Percentiles rank a stretch among this genome's conserved stretches.
Conservation (phyloP, 2,888 invertebrate genomes). For the Eurytoma adleriae region DNA sequence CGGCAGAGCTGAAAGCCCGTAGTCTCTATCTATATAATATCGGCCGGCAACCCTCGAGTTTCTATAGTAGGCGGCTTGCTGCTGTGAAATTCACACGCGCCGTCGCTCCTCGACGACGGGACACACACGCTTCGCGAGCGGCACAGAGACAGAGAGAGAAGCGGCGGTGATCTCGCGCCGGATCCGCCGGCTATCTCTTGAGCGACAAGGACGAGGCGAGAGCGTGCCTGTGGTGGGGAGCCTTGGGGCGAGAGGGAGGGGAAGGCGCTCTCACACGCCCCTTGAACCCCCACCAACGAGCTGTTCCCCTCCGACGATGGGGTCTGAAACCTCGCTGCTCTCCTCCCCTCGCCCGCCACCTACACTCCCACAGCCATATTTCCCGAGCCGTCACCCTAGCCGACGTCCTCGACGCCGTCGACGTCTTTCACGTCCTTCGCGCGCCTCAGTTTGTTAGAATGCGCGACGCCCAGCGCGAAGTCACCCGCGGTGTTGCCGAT, state of each 20-base stretch:
- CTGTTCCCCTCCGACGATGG: slow-evolving; percentile 67
- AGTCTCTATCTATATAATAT: slow-evolving; percentile 34
- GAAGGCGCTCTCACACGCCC: slow-evolving; percentile 72
- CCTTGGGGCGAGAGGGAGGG: slow-evolving; percentile 73
- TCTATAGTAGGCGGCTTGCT: slow-evolving; percentile 37
- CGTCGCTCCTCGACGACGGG: slow-evolving; percentile 29
- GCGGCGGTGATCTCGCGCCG: background rate
- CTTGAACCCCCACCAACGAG: slow-evolving; percentile 72
- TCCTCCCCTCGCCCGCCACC: slow-evolving; percentile 76
- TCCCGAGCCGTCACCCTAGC: slow-evolving; percentile 59
- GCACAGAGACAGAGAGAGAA: slow-evolving; percentile 22
- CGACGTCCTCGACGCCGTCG: slow-evolving; percentile 57
- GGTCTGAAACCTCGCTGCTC: slow-evolving; percentile 76
- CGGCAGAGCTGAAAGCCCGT: background rate
- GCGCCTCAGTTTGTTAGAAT: slow-evolving; percentile 60
- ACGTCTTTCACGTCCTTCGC: slow-evolving; percentile 67
- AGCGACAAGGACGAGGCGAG: slow-evolving; percentile 31
- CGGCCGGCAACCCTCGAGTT: slow-evolving; percentile 34
- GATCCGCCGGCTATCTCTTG: slow-evolving; percentile 44
- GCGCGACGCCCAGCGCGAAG: slow-evolving; percentile 63
- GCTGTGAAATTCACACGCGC: slow-evolving; percentile 47
- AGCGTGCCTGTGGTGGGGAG: slow-evolving; percentile 58
- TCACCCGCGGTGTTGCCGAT: slow-evolving; percentile 28
- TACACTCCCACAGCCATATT: slow-evolving; percentile 62
- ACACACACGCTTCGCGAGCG: slow-evolving; percentile 30